These are phyloP conservation scores for Phainopepla nitens DNA, from an alignment of 2,113 vertebrate species.

Conservation along the genomic window DNA sequence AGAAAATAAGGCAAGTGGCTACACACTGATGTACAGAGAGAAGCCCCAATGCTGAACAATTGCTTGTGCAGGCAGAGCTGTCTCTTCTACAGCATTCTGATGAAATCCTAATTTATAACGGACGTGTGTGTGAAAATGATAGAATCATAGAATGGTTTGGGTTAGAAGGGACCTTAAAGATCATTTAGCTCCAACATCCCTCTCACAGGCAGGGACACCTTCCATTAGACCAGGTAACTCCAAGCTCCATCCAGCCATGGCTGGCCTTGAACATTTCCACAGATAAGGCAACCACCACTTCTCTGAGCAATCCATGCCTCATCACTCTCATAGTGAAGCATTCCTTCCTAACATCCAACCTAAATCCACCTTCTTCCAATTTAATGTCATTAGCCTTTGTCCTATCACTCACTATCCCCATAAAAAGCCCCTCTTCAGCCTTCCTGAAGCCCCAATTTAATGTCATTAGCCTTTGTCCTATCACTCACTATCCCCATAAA, in stretches of 20 bases:
- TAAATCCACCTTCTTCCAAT: background rate
- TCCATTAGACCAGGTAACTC: background rate
- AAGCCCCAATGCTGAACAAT: background rate
- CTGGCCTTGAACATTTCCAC: background rate
- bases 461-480: background rate
- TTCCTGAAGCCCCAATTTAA: background rate
- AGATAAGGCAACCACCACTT: background rate
- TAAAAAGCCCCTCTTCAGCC: background rate
- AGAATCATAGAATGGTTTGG: background rate
- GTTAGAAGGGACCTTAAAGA: background rate
- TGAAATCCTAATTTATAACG: background rate
- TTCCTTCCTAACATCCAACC: background rate
- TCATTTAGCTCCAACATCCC: background rate
- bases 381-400: background rate
- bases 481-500: background rate
- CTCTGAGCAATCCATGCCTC: background rate
- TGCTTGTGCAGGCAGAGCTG: background rate
- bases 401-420: background rate
- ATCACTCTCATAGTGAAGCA: background rate
- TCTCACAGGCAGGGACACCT: background rate
- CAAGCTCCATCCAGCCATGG: background rate
- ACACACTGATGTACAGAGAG: background rate
- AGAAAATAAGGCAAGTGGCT: background rate
- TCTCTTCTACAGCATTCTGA: background rate
- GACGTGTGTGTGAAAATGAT: background rate